Conservation (phyloP, 1,140 invertebrate species). For the Dendrolimus kikuchii region DNA sequence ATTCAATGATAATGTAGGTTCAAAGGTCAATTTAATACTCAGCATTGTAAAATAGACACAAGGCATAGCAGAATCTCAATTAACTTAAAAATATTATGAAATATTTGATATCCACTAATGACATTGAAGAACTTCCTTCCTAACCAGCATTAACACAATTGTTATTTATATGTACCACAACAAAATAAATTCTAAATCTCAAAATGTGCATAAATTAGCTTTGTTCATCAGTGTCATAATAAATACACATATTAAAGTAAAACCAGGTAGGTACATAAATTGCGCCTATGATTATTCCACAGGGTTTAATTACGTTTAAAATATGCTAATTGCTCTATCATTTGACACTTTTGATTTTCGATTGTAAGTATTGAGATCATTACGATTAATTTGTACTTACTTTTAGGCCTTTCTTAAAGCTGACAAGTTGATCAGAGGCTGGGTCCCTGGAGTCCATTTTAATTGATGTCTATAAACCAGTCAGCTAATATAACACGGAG, state of each 20-base stretch:
- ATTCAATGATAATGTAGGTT: conserved; percentile 5
- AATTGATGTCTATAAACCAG: conserved; percentile 3
- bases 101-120: not conserved
- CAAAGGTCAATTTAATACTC: conserved; percentile 13
- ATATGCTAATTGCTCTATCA: too few species aligned
- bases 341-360: too few species aligned
- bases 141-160: not conserved
- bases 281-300: too few species aligned
- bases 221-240: too few species aligned
- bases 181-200: too few species aligned
- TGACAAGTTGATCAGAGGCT: conserved; percentile 79
- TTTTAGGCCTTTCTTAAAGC: conserved; percentile 77
- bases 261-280: too few species aligned
- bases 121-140: conserved; percentile 1
- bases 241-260: too few species aligned
- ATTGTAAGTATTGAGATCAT: not conserved
- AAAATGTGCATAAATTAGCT: too few species aligned
- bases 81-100: not conserved
- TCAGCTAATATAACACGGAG: conserved; percentile 22
- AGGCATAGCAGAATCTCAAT: conserved; percentile 1
- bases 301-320: too few species aligned
- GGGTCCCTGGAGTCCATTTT: conserved; percentile 75
- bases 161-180: not conserved
- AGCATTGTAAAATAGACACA: not conserved
- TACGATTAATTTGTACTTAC: conserved; percentile 55